phyloP scores from a whole-genome alignment of 1,140 invertebrate species.

The Colletes latitarsis region DNA sequence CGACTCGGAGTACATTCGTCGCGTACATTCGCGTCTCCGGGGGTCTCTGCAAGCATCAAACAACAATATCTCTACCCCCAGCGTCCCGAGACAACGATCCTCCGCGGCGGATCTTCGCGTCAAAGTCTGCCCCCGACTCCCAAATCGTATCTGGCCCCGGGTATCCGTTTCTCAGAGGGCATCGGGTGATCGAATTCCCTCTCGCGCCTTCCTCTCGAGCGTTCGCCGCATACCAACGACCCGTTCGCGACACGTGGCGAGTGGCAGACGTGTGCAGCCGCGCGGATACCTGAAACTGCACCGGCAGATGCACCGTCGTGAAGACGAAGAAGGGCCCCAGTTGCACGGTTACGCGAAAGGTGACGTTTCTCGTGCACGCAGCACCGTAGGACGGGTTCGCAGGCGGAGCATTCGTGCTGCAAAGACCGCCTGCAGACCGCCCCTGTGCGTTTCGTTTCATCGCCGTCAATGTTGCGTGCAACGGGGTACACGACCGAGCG shows the following conservation, averaged over 20 bases:
- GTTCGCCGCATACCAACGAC: slow-evolving; percentile 32
- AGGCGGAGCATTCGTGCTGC: slow-evolving; percentile 68
- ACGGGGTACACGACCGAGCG: slow-evolving; percentile 35
- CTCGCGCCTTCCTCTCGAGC: neutral
- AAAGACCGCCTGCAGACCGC: slow-evolving; percentile 71
- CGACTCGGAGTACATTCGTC: too few species aligned
- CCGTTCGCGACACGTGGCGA: slow-evolving; percentile 37
- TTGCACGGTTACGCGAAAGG: neutral
- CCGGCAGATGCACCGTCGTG: slow-evolving; percentile 28
- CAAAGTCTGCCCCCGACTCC: neutral
- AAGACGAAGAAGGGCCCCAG: neutral
- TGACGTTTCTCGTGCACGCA: slow-evolving; percentile 61
- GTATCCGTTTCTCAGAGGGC: neutral
- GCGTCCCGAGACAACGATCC: too few species aligned
- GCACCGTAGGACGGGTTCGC: slow-evolving; percentile 55
- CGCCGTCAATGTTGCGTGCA: slow-evolving; percentile 60
- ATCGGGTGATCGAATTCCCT: slow-evolving; percentile 25
- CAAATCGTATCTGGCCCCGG: neutral
- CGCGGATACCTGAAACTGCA: slow-evolving; percentile 23
- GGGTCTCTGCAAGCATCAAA: too few species aligned
- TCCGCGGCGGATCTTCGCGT: too few species aligned
- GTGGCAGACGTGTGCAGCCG: slow-evolving; percentile 1
- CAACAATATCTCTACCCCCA: too few species aligned
- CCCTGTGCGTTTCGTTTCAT: slow-evolving; percentile 59
- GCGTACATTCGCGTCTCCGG: too few species aligned